Conservation (phyloP, 2,113 vertebrate genomes). For the Jaculus jaculus region DNA sequence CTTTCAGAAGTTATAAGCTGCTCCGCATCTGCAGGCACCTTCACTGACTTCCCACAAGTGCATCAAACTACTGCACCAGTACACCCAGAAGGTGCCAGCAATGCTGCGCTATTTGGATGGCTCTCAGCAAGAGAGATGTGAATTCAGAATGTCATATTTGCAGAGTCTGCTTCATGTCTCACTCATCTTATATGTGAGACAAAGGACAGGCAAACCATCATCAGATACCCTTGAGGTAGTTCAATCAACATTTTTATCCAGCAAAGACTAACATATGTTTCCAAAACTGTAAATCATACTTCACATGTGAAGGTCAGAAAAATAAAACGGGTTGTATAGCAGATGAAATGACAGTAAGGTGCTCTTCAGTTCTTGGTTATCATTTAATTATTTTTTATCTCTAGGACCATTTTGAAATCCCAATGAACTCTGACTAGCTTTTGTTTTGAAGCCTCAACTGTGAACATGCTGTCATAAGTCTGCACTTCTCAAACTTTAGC, state of each 20-base stretch:
- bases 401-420: conserved; percentile 5
- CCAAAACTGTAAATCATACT: background rate
- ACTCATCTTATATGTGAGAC: background rate
- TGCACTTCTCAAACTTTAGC: background rate
- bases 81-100: background rate
- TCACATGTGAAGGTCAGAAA: background rate
- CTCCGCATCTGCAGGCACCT: background rate
- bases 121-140: background rate
- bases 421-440: background rate
- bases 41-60: background rate
- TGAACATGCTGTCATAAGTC: background rate
- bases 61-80: too few species aligned
- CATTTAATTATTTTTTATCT: background rate
- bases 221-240: background rate
- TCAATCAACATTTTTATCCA: background rate
- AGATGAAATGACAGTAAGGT: background rate
- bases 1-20: background rate
- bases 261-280: background rate
- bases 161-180: background rate
- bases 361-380: background rate
- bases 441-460: background rate
- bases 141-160: background rate
- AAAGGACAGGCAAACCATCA: background rate
- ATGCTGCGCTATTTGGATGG: background rate
- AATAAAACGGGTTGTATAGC: background rate